Evolutionary conservation across 2,113 vertebrate species (phyloP).

Genomic region (Naja naja): DNA sequence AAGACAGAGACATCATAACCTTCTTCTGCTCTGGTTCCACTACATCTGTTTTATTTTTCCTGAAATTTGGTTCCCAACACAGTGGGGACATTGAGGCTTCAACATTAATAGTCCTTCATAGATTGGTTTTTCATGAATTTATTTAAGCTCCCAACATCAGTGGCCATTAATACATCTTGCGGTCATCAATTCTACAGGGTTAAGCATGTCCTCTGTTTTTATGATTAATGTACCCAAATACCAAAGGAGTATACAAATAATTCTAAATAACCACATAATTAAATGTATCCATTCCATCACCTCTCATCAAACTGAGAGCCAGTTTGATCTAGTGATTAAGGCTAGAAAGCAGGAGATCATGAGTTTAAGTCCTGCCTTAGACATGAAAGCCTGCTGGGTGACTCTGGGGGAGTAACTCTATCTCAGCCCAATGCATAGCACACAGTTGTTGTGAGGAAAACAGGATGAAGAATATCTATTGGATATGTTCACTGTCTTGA

Average conservation of each 20-base stretch:
- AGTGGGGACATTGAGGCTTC: not conserved
- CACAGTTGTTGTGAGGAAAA: no score
- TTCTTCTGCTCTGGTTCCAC: not conserved
- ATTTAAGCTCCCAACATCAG: not conserved
- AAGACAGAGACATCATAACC: not conserved
- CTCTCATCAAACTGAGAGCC: no score
- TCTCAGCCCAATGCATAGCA: no score
- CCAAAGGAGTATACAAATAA: not conserved
- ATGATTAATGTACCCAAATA: not conserved
- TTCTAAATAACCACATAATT: not conserved
- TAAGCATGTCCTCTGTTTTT: not conserved
- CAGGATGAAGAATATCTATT: no score
- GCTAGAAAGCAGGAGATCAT: no score
- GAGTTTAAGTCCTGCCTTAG: no score
- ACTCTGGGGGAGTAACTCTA: no score
- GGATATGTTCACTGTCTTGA: no score
- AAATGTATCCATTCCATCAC: not conserved
- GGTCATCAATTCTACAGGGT: not conserved
- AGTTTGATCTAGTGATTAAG: no score
- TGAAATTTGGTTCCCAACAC: not conserved
- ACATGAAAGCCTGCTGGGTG: no score
- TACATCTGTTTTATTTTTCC: not conserved
- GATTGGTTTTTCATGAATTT: not conserved
- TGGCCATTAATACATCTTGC: not conserved
- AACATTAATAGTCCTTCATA: not conserved